These are phyloP conservation scores for Spinus olivaceus DNA, from an alignment of 2,797 vertebrate genomes.

Conservation along the genomic window DNA sequence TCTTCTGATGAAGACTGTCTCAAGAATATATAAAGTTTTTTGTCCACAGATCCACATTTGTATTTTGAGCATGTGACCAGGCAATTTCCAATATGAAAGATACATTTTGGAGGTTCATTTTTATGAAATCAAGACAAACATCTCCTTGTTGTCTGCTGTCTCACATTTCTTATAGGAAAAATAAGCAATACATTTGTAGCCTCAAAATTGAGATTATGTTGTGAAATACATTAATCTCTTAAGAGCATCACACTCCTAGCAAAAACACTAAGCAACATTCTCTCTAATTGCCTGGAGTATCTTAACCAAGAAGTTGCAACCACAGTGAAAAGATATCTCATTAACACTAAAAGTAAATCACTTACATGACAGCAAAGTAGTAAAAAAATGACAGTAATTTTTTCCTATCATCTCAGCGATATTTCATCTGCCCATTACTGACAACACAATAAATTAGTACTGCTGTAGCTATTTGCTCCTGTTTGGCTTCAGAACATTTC, in stretches of 20 bases:
- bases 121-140: neutral
- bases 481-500: slow-evolving; percentile 11
- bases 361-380: slow-evolving; percentile 9
- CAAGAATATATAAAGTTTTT: neutral
- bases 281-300: slow-evolving; percentile 32
- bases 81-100: neutral
- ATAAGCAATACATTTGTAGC: neutral
- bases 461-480: neutral
- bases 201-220: neutral
- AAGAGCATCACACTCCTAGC: slow-evolving; percentile 41
- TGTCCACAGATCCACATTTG: neutral
- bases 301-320: slow-evolving; percentile 25
- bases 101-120: neutral
- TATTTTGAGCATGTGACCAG: neutral
- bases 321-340: slow-evolving; percentile 48
- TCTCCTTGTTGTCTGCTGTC: neutral
- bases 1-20: neutral
- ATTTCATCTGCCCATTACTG: slow-evolving; percentile 19
- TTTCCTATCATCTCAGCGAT: neutral
- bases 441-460: slow-evolving; percentile 21
- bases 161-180: slow-evolving; percentile 38
- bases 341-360: slow-evolving; percentile 26
- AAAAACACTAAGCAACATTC: slow-evolving; percentile 16
- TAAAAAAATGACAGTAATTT: slow-evolving; percentile 26
- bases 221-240: slow-evolving; percentile 17